Conservation (phyloP, 2,888 invertebrate genomes). For the Dromius quadrimaculatus region DNA sequence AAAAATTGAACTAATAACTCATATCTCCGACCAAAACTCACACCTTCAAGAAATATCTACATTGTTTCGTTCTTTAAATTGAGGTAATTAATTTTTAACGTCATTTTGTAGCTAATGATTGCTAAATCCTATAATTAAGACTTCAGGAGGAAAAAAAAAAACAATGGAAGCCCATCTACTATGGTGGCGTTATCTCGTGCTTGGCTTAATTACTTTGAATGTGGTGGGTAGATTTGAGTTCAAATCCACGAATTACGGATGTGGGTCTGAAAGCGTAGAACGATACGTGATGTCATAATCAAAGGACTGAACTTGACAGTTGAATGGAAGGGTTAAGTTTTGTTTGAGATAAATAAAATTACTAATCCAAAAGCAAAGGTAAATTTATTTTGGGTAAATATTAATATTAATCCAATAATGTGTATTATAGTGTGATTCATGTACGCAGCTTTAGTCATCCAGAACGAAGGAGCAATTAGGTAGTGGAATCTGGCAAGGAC, state of each 20-base stretch:
- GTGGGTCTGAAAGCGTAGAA: not conserved
- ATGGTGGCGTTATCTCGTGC: not conserved
- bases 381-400: too few species aligned
- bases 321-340: not conserved
- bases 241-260: not conserved
- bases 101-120: constrained; percentile 42
- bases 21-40: too few species aligned
- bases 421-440: not conserved
- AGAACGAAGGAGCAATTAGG: constrained; percentile 37
- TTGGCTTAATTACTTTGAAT: constrained; percentile 9
- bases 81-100: constrained; percentile 40
- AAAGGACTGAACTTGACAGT: constrained; percentile 6
- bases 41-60: too few species aligned
- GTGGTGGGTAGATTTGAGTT: constrained; percentile 9
- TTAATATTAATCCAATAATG: too few species aligned
- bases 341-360: too few species aligned
- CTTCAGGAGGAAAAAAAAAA: constrained; percentile 6
- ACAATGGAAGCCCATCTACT: not conserved
- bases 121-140: constrained; percentile 39
- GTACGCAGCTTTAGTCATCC: constrained; percentile 2
- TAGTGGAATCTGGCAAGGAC: constrained; percentile 19
- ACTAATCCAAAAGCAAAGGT: not conserved
- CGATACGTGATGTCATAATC: constrained; percentile 39
- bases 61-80: not conserved
- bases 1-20: too few species aligned